Evolutionary conservation across 1,140 invertebrate species (phyloP), one percentile per base, ranked within the genome.

Genomic region (Drosophila saltans): DNA sequence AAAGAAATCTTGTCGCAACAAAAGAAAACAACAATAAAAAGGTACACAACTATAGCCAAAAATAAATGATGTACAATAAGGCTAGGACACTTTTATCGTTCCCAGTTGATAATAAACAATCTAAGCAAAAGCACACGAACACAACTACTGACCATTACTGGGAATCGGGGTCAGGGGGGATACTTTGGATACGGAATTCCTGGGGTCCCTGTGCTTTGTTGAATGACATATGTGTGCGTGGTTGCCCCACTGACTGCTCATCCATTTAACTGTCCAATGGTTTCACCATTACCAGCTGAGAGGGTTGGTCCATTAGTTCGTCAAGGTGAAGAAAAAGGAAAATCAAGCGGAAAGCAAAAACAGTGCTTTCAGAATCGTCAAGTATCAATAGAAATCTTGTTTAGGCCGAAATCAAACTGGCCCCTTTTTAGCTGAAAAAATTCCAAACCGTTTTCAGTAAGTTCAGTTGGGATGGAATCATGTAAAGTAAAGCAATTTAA

Each of bases 51-150:
- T 64, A 64, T 80, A 78, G 60, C 84, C 80, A 88, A 81, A 88
- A 84, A 89, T 88, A 88, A 88, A 88, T 88, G 84, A 89, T 72
- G 69, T 65, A 84, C 84, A 78, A 89, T 84, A 89, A 89, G 70
- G 84, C 70, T 72, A 89, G 84, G 84, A 88, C 84, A 81, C 80
- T 88, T 88, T 88, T 88, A 88, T 88, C 84, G 84, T 74, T 84
- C 80, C 80, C 77, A 63, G 84, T 69, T 89, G 84, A 88, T 88
- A 71, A 88, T 88, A 88, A 88, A 88, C 84, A 89, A 89, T 88
- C 80, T 80, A 76, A 74, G 69, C 73, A 58, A 72, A 36, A 61
- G 56, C 62, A 30, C 21, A 62, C 62, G 48, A 75, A 58, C 57
- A 66, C 63, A 63, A 45, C 63, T 58, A 60, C 63, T 21, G 6